Evolutionary conservation across 2,888 invertebrate genomes (phyloP).

Genomic region (Tortricodes alternella): DNA sequence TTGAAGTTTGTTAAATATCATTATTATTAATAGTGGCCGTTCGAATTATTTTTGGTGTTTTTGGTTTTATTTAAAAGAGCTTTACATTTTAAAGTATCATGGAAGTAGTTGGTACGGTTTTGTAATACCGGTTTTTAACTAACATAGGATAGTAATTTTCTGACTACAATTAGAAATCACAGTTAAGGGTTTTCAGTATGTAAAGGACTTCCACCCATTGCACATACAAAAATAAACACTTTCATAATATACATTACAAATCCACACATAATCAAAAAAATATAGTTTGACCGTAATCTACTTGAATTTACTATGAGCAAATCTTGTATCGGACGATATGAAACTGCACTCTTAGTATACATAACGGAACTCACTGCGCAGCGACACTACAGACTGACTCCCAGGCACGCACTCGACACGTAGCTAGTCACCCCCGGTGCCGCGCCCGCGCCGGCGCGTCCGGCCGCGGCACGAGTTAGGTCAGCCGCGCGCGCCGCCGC

Average conservation of each 20-base stretch:
- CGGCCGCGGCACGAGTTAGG: constrained; percentile 6
- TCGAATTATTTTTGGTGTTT: too few species aligned
- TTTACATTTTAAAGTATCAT: too few species aligned
- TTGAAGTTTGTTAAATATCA: too few species aligned
- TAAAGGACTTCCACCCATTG: constrained; percentile 7
- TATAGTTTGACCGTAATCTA: constrained; percentile 3
- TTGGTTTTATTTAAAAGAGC: too few species aligned
- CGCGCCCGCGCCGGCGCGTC: too few species aligned
- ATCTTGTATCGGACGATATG: constrained; percentile 1
- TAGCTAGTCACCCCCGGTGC: constrained; percentile 13
- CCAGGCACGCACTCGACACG: constrained; percentile 20
- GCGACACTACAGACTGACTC: constrained; percentile 25
- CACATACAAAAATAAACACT: constrained; percentile 18
- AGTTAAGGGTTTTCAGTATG: not conserved
- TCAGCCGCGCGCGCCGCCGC: not conserved
- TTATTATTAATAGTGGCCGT: too few species aligned
- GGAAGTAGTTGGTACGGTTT: too few species aligned
- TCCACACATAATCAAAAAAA: constrained; percentile 25
- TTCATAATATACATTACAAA: constrained; percentile 22
- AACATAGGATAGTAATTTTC: too few species aligned
- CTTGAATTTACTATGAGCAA: constrained; percentile 20
- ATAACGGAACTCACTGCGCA: constrained; percentile 26
- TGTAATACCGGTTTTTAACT: too few species aligned
- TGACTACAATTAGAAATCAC: too few species aligned
- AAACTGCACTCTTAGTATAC: constrained; percentile 13